Evolutionary conservation across 2,113 vertebrate species (phyloP).

Genomic region (Hystrix brachyura): DNA sequence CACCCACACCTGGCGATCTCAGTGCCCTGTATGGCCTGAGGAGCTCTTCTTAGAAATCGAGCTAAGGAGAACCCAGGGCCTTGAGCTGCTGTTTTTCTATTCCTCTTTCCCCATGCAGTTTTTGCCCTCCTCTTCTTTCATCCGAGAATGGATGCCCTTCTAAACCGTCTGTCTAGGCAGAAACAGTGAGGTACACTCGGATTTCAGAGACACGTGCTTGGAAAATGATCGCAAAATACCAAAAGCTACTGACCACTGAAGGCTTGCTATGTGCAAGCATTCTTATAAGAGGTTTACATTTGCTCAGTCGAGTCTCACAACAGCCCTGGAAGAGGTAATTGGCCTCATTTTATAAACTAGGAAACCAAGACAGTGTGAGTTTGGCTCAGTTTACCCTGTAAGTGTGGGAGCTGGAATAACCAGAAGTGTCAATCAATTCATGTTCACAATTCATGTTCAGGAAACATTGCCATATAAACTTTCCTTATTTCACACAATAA

Average conservation of each 20-base stretch:
- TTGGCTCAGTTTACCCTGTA: not conserved
- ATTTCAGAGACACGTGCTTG: constrained; percentile 17
- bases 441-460: not conserved
- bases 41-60: not conserved
- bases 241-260: not conserved
- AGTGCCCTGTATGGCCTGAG: not conserved
- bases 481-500: not conserved
- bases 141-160: not conserved
- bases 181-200: not conserved
- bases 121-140: not conserved
- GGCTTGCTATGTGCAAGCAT: too few relatives aligned
- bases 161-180: not conserved
- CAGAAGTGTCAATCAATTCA: not conserved
- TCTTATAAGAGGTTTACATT: not conserved
- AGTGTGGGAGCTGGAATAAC: not conserved
- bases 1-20: not conserved
- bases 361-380: not conserved
- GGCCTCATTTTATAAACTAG: not conserved
- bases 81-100: not conserved
- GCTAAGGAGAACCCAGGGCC: not conserved
- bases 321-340: not conserved
- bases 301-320: not conserved
- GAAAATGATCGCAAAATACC: not conserved
- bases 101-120: not conserved
- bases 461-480: not conserved